A percentile compares a stretch with the other conserved stretches of the same genome.
Conservation (phyloP, 2,797 vertebrate genomes). For the Mus minutoides region DNA sequence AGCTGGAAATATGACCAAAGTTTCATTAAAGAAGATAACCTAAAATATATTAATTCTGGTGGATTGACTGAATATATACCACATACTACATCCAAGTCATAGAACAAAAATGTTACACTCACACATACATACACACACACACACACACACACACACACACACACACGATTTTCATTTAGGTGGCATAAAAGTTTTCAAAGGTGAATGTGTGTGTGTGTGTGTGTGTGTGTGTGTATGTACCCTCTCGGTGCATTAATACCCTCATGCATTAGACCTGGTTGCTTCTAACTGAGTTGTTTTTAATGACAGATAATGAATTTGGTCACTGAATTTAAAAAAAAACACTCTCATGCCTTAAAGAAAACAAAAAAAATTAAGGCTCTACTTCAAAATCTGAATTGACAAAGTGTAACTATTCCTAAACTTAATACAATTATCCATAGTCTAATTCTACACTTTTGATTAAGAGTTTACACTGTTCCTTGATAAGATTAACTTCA, state of each 20-base stretch:
- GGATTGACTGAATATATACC: not conserved
- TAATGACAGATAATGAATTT: constrained; percentile 10
- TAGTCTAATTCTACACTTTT: not conserved
- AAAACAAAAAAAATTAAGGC: not conserved
- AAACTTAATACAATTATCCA: not conserved
- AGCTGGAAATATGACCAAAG: constrained; percentile 1
- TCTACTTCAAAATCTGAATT: constrained; percentile 24
- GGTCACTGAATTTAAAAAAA: not conserved
- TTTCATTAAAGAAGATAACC: not conserved
- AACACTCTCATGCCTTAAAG: not conserved
- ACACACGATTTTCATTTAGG: not conserved
- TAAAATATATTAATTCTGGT: not conserved
- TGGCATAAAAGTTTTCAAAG: not conserved
- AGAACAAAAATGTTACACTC: not conserved
- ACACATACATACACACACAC: not conserved
- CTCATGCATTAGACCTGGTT: not conserved
- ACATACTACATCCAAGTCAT: not conserved
- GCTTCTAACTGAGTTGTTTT: constrained; percentile 18
- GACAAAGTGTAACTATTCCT: constrained; percentile 24
- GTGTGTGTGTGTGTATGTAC: not conserved
- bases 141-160: not conserved
- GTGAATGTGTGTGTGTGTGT: not conserved
- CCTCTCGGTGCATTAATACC: not conserved
- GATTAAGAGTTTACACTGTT: not conserved
- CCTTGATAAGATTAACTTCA: not conserved